Conservation (phyloP, 2,888 invertebrate species). For the Celastrina argiolus region DNA sequence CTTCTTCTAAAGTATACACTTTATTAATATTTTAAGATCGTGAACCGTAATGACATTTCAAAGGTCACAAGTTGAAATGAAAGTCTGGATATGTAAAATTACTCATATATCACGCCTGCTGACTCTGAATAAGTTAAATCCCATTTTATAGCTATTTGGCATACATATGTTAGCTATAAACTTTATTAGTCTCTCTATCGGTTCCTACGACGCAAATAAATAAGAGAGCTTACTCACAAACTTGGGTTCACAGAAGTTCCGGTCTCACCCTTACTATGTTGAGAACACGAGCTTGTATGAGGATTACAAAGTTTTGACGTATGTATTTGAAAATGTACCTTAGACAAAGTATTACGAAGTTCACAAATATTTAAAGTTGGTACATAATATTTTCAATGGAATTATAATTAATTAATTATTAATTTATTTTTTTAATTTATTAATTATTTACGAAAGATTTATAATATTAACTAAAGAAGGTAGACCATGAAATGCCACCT, state of each 20-base stretch:
- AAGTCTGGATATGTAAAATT: background rate
- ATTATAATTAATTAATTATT: no score
- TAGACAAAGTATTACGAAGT: no score
- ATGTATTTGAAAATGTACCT: background rate
- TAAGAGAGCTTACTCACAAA: background rate
- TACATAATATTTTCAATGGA: no score
- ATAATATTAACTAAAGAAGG: no score
- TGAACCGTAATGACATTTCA: no score
- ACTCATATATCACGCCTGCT: background rate
- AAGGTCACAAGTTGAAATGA: background rate
- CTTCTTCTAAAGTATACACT: background rate
- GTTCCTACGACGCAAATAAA: background rate
- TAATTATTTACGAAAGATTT: no score
- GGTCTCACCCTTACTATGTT: background rate
- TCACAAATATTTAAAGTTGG: no score
- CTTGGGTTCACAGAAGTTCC: background rate
- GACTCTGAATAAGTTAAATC: background rate
- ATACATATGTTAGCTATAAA: background rate
- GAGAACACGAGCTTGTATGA: background rate
- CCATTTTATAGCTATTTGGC: background rate
- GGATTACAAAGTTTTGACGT: background rate
- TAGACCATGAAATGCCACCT: no score
- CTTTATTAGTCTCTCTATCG: background rate
- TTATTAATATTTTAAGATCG: background rate
- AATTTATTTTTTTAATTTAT: no score